Percentiles rank a stretch among this genome's conserved stretches.
Evolutionary conservation across 2,797 vertebrate genomes (phyloP).

Genomic region (Melopsittacus undulatus): DNA sequence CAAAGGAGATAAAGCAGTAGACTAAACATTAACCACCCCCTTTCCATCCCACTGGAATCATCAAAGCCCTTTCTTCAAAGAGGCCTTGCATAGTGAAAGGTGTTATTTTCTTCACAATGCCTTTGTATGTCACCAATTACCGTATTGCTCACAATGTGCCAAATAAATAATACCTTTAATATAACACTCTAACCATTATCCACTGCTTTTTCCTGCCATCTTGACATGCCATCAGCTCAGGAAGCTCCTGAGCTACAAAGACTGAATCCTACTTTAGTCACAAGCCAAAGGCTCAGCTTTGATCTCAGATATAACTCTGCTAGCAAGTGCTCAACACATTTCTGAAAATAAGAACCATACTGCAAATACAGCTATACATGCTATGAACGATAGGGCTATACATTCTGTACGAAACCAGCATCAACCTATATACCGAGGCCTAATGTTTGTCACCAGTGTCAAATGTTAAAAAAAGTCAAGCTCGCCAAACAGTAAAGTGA

Average conservation of each 20-base stretch:
- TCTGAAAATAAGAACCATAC: not conserved
- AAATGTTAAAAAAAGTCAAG: not conserved
- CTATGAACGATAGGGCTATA: not conserved
- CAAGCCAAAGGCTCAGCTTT: constrained; percentile 19
- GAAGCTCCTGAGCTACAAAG: not conserved
- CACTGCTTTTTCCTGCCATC: not conserved
- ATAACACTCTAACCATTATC: not conserved
- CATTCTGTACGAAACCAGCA: not conserved
- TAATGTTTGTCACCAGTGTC: not conserved
- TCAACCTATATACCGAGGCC: not conserved
- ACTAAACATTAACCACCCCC: not conserved
- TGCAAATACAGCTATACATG: not conserved
- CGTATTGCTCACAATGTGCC: not conserved
- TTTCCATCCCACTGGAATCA: not conserved
- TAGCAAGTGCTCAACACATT: not conserved
- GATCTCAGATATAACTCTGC: not conserved
- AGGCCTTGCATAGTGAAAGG: not conserved
- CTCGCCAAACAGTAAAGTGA: not conserved
- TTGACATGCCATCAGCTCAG: not conserved
- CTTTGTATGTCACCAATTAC: not conserved
- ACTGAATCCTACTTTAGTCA: not conserved
- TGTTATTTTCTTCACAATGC: not conserved
- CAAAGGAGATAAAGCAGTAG: not conserved
- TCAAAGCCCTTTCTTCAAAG: constrained; percentile 27
- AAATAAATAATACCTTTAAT: constrained; percentile 6